Evolutionary conservation across 1,140 invertebrate species (phyloP).

Genomic region (Drosophila orena): DNA sequence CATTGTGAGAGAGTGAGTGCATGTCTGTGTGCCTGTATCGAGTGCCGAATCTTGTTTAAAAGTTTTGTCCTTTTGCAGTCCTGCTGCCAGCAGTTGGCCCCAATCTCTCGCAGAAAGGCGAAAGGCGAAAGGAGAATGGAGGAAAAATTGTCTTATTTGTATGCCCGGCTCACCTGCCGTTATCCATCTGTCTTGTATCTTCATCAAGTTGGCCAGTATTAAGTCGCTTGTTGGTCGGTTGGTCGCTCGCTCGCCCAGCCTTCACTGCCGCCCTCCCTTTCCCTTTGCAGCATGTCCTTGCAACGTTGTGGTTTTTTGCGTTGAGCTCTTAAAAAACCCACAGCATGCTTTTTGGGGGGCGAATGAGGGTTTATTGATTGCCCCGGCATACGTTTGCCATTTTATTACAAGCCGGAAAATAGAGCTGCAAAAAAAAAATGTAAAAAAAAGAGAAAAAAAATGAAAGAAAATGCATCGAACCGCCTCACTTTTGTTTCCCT

Average conservation of each 20-base stretch:
- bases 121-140: conserved; percentile 3
- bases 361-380: conserved; percentile 66
- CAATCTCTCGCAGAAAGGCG: background rate
- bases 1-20: conserved; percentile 29
- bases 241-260: too few species aligned
- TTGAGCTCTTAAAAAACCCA: conserved; percentile 38
- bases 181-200: conserved; percentile 81
- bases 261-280: background rate
- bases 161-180: conserved; percentile 75
- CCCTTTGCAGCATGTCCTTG: conserved; percentile 28
- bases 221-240: conserved; percentile 73
- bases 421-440: conserved; percentile 14
- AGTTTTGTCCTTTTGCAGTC: conserved; percentile 52
- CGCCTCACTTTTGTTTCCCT: conserved; percentile 38
- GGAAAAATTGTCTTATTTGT: conserved; percentile 77
- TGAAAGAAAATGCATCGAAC: conserved; percentile 18
- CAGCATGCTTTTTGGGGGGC: conserved; percentile 51
- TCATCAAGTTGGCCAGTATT: conserved; percentile 78
- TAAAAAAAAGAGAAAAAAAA: conserved; percentile 3
- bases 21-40: conserved; percentile 14
- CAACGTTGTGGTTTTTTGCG: conserved; percentile 52
- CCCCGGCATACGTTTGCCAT: conserved; percentile 77
- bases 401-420: conserved; percentile 71
- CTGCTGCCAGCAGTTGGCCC: conserved; percentile 1
- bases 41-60: conserved; percentile 59